Evolutionary conservation across 2,888 invertebrate species (phyloP), one percentile per base, ranked within the genome.

Genomic region (Erebia epiphron): DNA sequence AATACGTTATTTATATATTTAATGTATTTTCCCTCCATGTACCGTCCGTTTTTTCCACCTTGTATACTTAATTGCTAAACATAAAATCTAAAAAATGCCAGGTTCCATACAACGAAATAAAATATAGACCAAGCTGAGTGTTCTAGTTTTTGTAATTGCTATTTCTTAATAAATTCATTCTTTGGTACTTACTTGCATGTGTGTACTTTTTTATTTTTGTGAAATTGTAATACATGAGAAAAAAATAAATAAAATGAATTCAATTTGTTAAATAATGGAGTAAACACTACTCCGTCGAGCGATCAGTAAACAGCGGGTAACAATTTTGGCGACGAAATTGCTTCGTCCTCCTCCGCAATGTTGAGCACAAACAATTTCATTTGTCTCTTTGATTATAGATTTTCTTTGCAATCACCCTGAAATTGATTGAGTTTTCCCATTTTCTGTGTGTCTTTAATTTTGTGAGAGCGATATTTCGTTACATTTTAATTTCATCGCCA

Each of bases 341-440:
- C 56, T 65, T 18, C 56, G 21, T 65, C 41, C 41, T 65, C 18
- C 65, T 54, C 54, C 41, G 56, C 43, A 18, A 56, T 56, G 54
- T 18, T 66, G 58, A 58, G 58, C 10, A 26, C 49, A 67, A 67
- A 58, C 67, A 67, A 49, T 67, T 67, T 67, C 58, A 57, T 67
- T 67, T 67, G 57, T 67, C 67, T 57, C 67, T 49, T 58, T 67
- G 58, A 67, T 54, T 65, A 56, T 65, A 56, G 43, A 65, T 58
- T 67, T 67, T 67, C 67, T 21, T 67, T 58, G 26, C 46, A 21
- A 21, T 54, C 54, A 54, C 16, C 18, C 58, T 58, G 57, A 67
- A 67, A 67, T 49, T 67, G 46, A 67, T 67, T 58, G 57, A 49
- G 67, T 67, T 58, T 49, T 54, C 54, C 16, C 54, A 54, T 18